Conservation (phyloP, 2,113 vertebrate genomes). For the Triplophysa tibetana region DNA sequence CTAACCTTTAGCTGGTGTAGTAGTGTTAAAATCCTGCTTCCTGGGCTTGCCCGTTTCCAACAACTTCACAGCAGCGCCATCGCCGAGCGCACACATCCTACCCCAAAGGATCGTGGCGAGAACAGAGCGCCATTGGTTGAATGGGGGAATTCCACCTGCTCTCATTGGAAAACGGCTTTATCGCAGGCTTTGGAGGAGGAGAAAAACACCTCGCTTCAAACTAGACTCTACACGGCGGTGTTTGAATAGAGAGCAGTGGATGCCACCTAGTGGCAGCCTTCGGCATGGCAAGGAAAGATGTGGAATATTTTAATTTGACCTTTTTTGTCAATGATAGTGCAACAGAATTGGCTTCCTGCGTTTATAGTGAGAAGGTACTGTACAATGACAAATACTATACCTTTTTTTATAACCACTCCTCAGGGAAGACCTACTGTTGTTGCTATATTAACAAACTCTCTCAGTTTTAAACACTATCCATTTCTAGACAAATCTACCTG, state of each 20-base stretch:
- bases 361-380: too few species aligned
- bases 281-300: background rate
- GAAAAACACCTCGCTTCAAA: constrained; percentile 45
- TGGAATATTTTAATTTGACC: too few species aligned
- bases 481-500: too few species aligned
- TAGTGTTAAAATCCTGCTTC: constrained; percentile 29
- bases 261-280: constrained; percentile 6
- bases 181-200: constrained; percentile 63
- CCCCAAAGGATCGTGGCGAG: constrained; percentile 37
- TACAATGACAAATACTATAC: too few species aligned
- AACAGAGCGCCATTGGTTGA: constrained; percentile 67
- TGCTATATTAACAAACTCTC: too few species aligned
- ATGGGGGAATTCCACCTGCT: constrained; percentile 73
- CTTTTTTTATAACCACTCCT: too few species aligned
- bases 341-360: too few species aligned
- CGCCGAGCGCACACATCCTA: constrained; percentile 56
- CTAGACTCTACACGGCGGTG: background rate
- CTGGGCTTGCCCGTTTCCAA: constrained; percentile 58
- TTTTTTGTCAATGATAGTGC: too few species aligned
- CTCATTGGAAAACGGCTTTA: constrained; percentile 71
- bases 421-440: too few species aligned
- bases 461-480: too few species aligned
- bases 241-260: background rate
- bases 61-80: constrained; percentile 66
- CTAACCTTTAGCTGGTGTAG: constrained; percentile 11